Percentiles rank a stretch among this genome's conserved stretches.
Evolutionary conservation across 1,140 invertebrate genomes (phyloP).

Genomic region (Lasioglossum albipes): DNA sequence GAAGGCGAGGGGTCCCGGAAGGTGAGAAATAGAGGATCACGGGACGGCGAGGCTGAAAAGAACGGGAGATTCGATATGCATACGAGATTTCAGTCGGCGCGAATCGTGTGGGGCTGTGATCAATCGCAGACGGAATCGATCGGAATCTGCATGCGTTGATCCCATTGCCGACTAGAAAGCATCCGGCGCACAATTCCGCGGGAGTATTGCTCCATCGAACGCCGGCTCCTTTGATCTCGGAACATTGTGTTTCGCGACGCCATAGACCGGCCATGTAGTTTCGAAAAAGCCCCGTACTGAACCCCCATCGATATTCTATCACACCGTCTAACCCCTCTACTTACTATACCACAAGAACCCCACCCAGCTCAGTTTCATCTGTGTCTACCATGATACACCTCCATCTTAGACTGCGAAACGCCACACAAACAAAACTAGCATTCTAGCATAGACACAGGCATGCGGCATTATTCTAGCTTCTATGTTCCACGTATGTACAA

Average conservation of each 20-base stretch:
- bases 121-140: too few species aligned
- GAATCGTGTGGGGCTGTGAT: too few species aligned
- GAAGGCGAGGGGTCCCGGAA: too few species aligned
- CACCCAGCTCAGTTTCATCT: not conserved
- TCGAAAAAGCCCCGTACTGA: not conserved
- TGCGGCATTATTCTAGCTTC: constrained; percentile 73
- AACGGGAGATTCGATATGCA: too few species aligned
- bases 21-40: too few species aligned
- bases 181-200: not conserved
- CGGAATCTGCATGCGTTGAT: not conserved
- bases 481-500: constrained; percentile 62
- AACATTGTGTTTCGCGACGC: constrained; percentile 12
- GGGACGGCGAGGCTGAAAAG: too few species aligned
- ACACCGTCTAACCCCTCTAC: not conserved
- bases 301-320: constrained; percentile 15
- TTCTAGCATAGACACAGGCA: constrained; percentile 75
- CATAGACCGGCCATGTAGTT: constrained; percentile 11
- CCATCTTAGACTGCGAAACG: not conserved
- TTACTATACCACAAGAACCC: not conserved
- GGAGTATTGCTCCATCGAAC: too few species aligned
- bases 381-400: not conserved
- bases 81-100: too few species aligned
- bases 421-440: constrained; percentile 56
- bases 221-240: constrained; percentile 22
- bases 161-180: not conserved